Conservation (phyloP, 2,113 vertebrate genomes). For the Cyprinodon brontotheroides region DNA sequence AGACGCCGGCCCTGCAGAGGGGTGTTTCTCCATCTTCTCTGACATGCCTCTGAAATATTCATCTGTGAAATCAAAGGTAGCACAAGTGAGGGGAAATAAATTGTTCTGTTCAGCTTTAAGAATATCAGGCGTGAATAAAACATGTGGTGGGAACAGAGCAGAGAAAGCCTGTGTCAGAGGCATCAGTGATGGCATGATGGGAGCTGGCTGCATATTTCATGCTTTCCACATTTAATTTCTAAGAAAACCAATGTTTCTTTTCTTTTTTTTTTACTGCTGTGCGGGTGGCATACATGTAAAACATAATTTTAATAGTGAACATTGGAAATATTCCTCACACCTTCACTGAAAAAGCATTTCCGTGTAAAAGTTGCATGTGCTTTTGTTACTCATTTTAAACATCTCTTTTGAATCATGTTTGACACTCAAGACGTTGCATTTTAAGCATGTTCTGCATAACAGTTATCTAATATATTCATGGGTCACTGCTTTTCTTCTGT, state of each 20-base stretch:
- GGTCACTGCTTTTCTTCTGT: conserved; percentile 17
- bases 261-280: conserved; percentile 16
- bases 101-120: conserved; percentile 78
- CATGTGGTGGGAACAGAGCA: conserved; percentile 64
- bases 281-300: conserved; percentile 37
- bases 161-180: conserved; percentile 60
- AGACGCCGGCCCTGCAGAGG: conserved; percentile 36
- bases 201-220: conserved; percentile 74
- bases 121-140: conserved; percentile 79
- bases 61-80: conserved; percentile 76
- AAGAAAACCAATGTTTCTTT: conserved; percentile 67
- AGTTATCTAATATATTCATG: conserved; percentile 58
- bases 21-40: conserved; percentile 67
- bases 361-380: conserved; percentile 61
- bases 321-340: conserved; percentile 47
- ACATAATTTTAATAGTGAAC: conserved; percentile 42
- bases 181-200: conserved; percentile 52
- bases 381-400: conserved; percentile 43
- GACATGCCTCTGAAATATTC: conserved; percentile 77
- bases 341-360: conserved; percentile 53
- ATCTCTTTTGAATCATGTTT: conserved; percentile 22
- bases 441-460: conserved; percentile 29
- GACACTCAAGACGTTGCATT: conserved; percentile 24
- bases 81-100: conserved; percentile 64
- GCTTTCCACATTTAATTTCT: conserved; percentile 76